Base-by-base conservation (phyloP, 2,888 invertebrate species). In the Stenoptilia bipunctidactyla region DNA sequence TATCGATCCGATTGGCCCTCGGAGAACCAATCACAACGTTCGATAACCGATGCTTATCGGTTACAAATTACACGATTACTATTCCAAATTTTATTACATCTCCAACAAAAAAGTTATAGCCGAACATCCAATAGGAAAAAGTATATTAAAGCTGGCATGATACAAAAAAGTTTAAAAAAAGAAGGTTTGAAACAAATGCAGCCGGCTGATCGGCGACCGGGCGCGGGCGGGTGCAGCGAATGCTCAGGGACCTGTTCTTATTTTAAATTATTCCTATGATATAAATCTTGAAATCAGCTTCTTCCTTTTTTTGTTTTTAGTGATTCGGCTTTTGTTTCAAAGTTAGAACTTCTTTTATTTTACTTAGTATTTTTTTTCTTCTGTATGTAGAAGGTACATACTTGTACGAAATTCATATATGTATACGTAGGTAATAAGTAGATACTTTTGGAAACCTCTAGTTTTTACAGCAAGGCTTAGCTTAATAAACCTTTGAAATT, bases 81-180 rank as follows among this genome's bases (percentile, higher is more conserved):
- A 63, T 66, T 57, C 70, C 80, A 79, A 80, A 83, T 82, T 76
- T 75, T 65, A 79, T 73, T 70, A 55, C 49, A 51, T 55, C 53
- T 52, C 52, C 41, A 55, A 67, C 60, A 69, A 71, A 70, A 64
- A 63, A 54, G 42, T 71, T 73, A 75, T 77, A 79, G 72, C 58
- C 67, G 67, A 57, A 56, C 58, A 63, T 66, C 80, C 80, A 79
- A 82, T 80, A 73, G 76, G n/a, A 77, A 82, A 82, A 80, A 77
- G 76, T 73, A 70, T 76, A 75, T 70, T 72, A 70, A 61, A 51
- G 53, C 50, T 51, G 46, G 20, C 8, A 5, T 20, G 20, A 20
- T 20, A 20, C 20, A 20, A 20, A 20, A 20, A 20, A 20, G 20
- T 57, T 63, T 71, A 58, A 49, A 45, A 43, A 46, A 44, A 61